A percentile compares a stretch with the other conserved stretches of the same genome.
Conservation (phyloP, 92 coral and sea anemone genomes). For the Anthopleura xanthogrammica region DNA sequence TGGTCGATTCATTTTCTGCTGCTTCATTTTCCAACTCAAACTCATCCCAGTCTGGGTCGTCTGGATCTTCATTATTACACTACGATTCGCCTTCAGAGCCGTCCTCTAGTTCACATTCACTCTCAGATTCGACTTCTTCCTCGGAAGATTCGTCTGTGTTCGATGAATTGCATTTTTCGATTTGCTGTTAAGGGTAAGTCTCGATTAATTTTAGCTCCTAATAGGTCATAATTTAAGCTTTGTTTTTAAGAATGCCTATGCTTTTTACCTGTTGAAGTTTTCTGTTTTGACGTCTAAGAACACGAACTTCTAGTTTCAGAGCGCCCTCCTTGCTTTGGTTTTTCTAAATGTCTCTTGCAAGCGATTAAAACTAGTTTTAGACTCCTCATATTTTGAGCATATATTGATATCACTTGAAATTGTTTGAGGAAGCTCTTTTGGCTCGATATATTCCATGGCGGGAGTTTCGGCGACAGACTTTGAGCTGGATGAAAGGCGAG, state of each 20-base stretch:
- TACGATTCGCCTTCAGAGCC: not conserved
- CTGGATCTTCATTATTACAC: not conserved
- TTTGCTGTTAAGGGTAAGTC: not conserved
- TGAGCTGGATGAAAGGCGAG: not conserved
- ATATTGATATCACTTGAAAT: not conserved
- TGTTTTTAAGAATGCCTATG: too few species aligned
- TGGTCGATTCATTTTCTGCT: not conserved
- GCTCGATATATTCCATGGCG: not conserved
- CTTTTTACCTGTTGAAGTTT: too few species aligned
- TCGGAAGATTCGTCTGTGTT: not conserved
- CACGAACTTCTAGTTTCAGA: too few species aligned
- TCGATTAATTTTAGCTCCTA: not conserved
- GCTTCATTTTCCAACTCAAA: not conserved
- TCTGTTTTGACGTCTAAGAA: too few species aligned
- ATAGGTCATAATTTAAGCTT: not conserved
- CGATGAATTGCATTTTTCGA: not conserved
- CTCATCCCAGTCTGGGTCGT: not conserved
- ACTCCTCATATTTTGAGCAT: not conserved
- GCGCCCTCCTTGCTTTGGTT: not conserved
- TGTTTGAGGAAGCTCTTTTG: not conserved
- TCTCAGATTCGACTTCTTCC: not conserved
- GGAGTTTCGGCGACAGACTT: not conserved
- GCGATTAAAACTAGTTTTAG: slow-evolving; percentile 11
- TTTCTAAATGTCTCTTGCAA: not conserved
- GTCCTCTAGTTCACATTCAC: not conserved